Evolutionary conservation across 2,113 vertebrate species (phyloP).

Genomic region (Salvator merianae): DNA sequence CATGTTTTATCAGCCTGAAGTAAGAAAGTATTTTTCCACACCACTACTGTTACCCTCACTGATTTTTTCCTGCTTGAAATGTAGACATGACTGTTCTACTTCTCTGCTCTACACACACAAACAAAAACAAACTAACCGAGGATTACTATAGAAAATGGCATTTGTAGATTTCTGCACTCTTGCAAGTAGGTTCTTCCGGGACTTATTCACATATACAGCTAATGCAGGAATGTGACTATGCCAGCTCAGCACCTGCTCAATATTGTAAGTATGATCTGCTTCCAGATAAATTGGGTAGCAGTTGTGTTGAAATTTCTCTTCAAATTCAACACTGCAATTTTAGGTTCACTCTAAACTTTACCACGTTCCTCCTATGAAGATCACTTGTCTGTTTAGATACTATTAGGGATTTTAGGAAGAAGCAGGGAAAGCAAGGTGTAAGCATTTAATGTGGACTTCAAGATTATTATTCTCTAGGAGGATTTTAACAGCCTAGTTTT

Average conservation of each 20-base stretch:
- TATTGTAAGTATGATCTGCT: not conserved
- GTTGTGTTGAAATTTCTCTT: not conserved
- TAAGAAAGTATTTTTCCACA: not conserved
- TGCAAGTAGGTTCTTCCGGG: not conserved
- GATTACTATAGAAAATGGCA: not conserved
- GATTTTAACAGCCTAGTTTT: not conserved
- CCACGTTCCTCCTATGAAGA: not conserved
- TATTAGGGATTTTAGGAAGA: not conserved
- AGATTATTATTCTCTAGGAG: not conserved
- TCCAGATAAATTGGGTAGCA: not conserved
- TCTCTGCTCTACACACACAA: not conserved
- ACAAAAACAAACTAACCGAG: too few species aligned
- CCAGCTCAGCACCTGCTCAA: not conserved
- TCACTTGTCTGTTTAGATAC: not conserved
- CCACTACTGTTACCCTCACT: too few species aligned
- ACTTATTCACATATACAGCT: not conserved
- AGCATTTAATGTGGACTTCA: not conserved
- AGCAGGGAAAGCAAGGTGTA: not conserved
- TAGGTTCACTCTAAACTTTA: not conserved
- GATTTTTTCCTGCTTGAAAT: too few species aligned
- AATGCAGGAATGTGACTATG: not conserved
- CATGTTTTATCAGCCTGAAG: not conserved
- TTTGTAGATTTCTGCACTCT: not conserved
- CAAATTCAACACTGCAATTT: not conserved
- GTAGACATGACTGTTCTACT: too few species aligned